Evolutionary conservation across 2,888 invertebrate genomes (phyloP).

Genomic region (Lacanobia oleracea): DNA sequence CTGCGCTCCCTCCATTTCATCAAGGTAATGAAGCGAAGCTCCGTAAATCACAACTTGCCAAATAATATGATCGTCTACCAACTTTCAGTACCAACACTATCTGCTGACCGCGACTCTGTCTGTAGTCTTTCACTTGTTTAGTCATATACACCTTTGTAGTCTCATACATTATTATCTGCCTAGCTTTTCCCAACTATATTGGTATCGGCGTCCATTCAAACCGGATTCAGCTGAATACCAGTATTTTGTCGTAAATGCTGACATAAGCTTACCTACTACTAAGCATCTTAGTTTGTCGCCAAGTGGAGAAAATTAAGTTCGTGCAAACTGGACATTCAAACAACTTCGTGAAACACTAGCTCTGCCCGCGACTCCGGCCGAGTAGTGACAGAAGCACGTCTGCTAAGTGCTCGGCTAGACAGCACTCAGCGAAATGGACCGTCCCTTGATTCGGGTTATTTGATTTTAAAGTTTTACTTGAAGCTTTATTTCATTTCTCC

Average conservation of each 20-base stretch:
- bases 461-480: conserved; percentile 36
- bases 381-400: neutral
- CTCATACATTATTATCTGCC: neutral
- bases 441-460: conserved; percentile 28
- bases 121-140: neutral
- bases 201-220: no score
- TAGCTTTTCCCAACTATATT: no score
- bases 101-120: neutral
- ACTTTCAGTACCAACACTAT: conserved; percentile 11
- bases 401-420: conserved; percentile 21
- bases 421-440: conserved; percentile 36
- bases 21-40: conserved; percentile 57
- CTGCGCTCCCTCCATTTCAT: neutral
- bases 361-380: neutral
- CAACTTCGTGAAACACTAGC: conserved; percentile 17
- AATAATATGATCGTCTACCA: conserved; percentile 6
- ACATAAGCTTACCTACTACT: no score
- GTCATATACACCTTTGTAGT: no score
- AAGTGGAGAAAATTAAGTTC: neutral
- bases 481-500: conserved; percentile 5
- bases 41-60: conserved; percentile 36
- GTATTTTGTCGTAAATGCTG: no score
- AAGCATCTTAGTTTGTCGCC: neutral
- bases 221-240: no score
- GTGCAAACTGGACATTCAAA: conserved; percentile 1